phyloP scores from a whole-genome alignment of 64 coral and sea anemone genomes.

The Exaiptasia diaphana region DNA sequence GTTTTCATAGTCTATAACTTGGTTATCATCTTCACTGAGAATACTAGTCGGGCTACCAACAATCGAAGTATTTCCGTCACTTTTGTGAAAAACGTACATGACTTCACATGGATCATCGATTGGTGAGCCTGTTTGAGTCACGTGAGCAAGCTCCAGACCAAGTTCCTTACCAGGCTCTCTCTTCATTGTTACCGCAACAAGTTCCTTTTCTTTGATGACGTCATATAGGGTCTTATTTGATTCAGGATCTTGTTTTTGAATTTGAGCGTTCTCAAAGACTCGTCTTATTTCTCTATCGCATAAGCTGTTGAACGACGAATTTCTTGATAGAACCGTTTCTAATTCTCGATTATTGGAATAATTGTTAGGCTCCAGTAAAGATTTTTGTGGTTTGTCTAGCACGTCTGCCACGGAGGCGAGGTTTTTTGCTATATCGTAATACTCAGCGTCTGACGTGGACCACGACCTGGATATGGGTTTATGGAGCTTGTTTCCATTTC shows the following conservation, averaged over 20 bases:
- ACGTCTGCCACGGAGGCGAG: no score
- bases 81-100: constrained; percentile 67
- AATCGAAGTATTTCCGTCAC: constrained; percentile 57
- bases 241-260: not conserved
- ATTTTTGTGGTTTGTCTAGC: no score
- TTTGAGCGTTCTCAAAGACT: not conserved
- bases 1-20: not conserved
- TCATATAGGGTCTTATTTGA: not conserved
- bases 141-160: constrained; percentile 72
- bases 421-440: no score
- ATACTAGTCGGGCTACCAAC: not conserved
- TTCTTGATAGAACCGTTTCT: not conserved
- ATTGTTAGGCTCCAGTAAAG: no score
- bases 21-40: not conserved
- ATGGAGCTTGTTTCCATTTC: no score
- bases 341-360: no score
- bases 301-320: not conserved
- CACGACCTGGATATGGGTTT: no score
- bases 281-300: not conserved
- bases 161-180: constrained; percentile 33
- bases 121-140: constrained; percentile 48
- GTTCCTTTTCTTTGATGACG: constrained; percentile 48
- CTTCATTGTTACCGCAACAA: constrained; percentile 29
- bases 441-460: no score
- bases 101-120: constrained; percentile 41